A percentile compares a stretch with the other conserved stretches of the same genome.
phyloP scores from a whole-genome alignment of 2,797 vertebrate genomes.

The Sternarchorhynchus goeldii region DNA sequence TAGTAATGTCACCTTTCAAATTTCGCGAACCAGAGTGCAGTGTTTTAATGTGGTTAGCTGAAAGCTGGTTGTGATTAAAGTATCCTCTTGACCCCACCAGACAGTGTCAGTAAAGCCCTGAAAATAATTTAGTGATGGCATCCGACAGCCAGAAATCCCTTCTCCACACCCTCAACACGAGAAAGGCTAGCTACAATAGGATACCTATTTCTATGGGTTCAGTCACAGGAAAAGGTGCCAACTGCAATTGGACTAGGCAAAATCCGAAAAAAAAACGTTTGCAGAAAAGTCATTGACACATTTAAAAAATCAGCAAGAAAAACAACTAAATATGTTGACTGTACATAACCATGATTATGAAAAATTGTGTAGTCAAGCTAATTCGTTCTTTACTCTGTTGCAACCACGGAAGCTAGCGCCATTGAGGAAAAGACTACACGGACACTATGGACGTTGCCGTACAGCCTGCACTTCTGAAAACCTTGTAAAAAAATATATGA shows the following conservation, averaged over 20 bases:
- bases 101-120: not conserved
- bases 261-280: not conserved
- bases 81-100: not conserved
- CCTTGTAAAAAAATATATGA: no score
- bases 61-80: no score
- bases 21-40: not conserved
- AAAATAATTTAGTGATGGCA: conserved; percentile 37
- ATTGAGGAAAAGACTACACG: not conserved
- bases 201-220: conserved; percentile 22
- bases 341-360: no score
- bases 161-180: conserved; percentile 33
- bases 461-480: not conserved
- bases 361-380: not conserved
- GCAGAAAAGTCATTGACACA: no score
- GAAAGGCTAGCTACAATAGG: not conserved
- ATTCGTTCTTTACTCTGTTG: not conserved
- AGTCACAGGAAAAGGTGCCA: conserved; percentile 21
- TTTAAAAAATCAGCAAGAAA: not conserved
- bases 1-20: conserved; percentile 63
- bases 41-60: conserved; percentile 39
- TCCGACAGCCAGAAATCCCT: conserved; percentile 31
- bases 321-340: no score
- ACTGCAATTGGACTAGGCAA: not conserved
- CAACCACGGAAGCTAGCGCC: not conserved
- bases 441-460: not conserved